phyloP scores from a whole-genome alignment of 2,113 vertebrate species.

The Oenanthe melanoleuca region DNA sequence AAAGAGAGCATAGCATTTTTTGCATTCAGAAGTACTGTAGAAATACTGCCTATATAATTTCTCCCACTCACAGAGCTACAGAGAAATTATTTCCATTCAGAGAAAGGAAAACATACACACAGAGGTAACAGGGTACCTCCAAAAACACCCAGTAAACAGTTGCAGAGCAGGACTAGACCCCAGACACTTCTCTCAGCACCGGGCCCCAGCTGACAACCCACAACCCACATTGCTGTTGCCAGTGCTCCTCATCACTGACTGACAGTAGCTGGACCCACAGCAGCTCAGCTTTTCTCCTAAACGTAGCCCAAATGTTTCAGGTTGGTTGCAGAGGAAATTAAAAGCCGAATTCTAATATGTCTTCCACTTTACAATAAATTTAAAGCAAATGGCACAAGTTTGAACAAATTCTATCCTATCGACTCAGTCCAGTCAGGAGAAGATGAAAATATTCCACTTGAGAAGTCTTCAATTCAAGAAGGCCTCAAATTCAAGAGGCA shows the following conservation, averaged over 20 bases:
- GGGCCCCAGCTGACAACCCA: neutral
- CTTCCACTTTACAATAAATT: neutral
- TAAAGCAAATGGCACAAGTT: neutral
- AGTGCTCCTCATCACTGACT: neutral
- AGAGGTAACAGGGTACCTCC: neutral
- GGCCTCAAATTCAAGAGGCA: neutral
- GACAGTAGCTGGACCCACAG: neutral
- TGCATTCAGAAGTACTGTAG: neutral
- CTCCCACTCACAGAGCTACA: neutral
- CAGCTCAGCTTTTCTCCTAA: neutral
- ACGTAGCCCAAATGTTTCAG: neutral
- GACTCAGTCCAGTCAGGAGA: neutral
- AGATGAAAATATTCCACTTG: neutral
- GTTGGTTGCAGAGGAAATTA: neutral
- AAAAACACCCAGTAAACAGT: neutral
- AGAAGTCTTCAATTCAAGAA: neutral
- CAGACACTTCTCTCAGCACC: neutral
- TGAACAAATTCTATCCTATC: neutral
- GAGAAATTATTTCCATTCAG: neutral
- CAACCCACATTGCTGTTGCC: too few species aligned
- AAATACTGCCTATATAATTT: neutral
- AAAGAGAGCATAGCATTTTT: neutral
- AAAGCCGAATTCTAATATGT: neutral
- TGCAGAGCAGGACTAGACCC: neutral
- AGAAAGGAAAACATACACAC: neutral